Base-by-base conservation (phyloP, 37 sponge, comb jelly and placozoan genomes). In the Bolinopsis microptera region DNA sequence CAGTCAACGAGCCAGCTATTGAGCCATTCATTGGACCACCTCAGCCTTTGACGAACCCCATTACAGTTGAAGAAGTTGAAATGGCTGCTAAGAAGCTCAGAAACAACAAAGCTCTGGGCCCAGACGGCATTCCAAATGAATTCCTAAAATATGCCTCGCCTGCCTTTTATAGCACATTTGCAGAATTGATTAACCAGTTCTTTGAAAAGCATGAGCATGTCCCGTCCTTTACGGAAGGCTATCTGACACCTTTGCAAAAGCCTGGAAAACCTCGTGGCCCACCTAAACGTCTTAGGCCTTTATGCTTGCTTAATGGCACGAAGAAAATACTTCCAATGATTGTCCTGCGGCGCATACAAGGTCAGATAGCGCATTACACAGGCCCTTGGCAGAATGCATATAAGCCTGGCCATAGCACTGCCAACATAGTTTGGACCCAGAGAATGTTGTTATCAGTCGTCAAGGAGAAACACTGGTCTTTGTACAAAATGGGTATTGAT, bases 401-500 rank as follows among this genome's bases (percentile, higher is more conserved):
- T 76, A 93, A 93, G 25, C 76, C 26, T 35, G 93, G 93, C 27
- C 24, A 40, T 24, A 74, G 93, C 27, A 25, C 48, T 75, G 76
- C 76, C 21, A 48, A 75, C 77, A 75, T 93, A 30, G 48, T 93
- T 5, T 93, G 93, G 93, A 74, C 76, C 0, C 76, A 93, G 76
- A 72, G 61, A 22, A 70, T 93, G 76, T 74, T 93, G 1, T 74
- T 93, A 9, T 72, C 93, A 8, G 41, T 35, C 25, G 93, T 93
- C 3, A 35, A 38, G 77, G 24, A 32, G 39, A 70, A 37, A n/a
- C 93, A 93, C 26, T 93, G 93, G 76, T 22, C 22, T 25, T 93
- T 93, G 22, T 76, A 93, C 41, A 93, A 93, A 38, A 93, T 93
- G 93, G 93, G 93, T 27, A 93, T 93, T 75, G 93, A 93, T 32